Conservation (phyloP, 2,797 vertebrate genomes). For the Phrynocephalus guinanensis region DNA sequence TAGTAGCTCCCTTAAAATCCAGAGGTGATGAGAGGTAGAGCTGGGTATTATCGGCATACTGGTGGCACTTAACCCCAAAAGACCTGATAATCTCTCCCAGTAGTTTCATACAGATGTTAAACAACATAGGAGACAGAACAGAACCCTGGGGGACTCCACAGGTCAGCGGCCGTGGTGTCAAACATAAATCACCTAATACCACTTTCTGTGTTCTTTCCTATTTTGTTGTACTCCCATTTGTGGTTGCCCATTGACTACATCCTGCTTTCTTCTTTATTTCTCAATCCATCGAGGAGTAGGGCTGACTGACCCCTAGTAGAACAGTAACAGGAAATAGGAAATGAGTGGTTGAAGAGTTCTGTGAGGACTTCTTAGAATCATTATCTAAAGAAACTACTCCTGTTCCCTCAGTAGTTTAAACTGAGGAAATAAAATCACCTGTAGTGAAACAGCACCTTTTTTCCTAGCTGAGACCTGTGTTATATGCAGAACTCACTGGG, state of each 20-base stretch:
- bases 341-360: background rate
- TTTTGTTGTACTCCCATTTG: background rate
- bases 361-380: background rate
- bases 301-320: background rate
- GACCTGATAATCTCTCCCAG: too few species aligned
- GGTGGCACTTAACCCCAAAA: too few species aligned
- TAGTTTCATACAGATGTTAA: too few species aligned
- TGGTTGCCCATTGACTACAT: background rate
- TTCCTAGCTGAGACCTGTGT: background rate
- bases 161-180: too few species aligned
- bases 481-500: too few species aligned
- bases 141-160: too few species aligned
- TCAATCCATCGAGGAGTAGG: background rate
- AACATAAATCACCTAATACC: too few species aligned
- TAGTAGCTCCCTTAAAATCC: too few species aligned
- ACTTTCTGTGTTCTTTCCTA: background rate
- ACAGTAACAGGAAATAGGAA: background rate
- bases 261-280: background rate
- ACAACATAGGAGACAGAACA: too few species aligned
- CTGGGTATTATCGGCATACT: too few species aligned
- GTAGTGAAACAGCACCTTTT: background rate
- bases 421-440: background rate
- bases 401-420: background rate
- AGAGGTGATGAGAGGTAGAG: too few species aligned
- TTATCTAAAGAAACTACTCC: background rate